Base-by-base conservation (phyloP, 1,140 invertebrate genomes). In the Odontomachus brunneus region DNA sequence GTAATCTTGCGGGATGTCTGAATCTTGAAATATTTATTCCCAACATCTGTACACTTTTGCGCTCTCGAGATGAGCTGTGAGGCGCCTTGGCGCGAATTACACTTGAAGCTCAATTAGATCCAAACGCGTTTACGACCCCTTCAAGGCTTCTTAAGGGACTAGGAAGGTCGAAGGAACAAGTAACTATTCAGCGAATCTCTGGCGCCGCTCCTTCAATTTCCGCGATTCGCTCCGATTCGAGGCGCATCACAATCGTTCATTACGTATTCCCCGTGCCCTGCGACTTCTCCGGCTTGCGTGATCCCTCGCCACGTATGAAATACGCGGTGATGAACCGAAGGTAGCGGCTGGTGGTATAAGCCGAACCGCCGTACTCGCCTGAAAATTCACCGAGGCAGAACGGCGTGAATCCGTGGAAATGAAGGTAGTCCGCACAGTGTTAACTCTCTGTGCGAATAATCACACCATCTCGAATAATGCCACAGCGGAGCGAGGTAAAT, bases 171-270 rank as follows among this genome's bases (percentile, higher is more conserved):
- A 57, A 38, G 5, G 48, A 48, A 17, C 2, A 2, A 33, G 44
- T 57, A 19, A 69, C 22, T 78, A 38, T 78, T 15, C 19, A 38
- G 48, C 29, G 26, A 65, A 51, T 38, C 24, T 44, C 33, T 44
- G 74, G 9, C 44, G 60, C 12, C 29, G 38, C 53, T 65, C 29
- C n/a, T 15, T 12, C 22, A 55, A 67, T 78, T 78, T 78, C 33
- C 51, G 33, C 55, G 33, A 78, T 57, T 78, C 22, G 29, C 44
- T 15, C 33, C 62, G 57, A 75, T 75, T 63, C 24, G 17, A 74
- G 49, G 5, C 29, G 22, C 22, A 57, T 44, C 24, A 78, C 33
- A 78, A 69, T 67, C 24, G 51, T 78, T 78, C 60, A 78, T 78
- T 78, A 66, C 15, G 15, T 66, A 78, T 78, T 67, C 63, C 38